Base-by-base conservation (phyloP, 1,140 invertebrate species). In the Brachionus rotundiformis region DNA sequence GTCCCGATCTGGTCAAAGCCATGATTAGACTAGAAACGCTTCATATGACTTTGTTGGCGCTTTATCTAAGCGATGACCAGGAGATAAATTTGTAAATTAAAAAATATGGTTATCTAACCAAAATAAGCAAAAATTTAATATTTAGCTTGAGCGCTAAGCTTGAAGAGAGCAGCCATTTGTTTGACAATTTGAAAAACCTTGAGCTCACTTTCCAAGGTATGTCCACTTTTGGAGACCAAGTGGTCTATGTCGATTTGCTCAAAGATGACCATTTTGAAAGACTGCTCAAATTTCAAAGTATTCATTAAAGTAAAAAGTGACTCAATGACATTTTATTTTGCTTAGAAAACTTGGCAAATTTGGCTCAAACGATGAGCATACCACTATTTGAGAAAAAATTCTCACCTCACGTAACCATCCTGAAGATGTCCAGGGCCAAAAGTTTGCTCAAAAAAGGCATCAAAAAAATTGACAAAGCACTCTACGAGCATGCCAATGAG, bases 341-440 rank as follows among this genome's bases (percentile, higher is more conserved):
- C 27, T 75, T 36, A 59, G 47, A 63, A 39, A 8, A 54, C 7
- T 25, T 79, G 47, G 76, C 36, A 31, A 39, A 79, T 59, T 4
- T 79, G 13, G 31, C 25, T 3, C 6, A 54, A 59, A 6, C 2
- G n/a, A 19, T 36, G n/a, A 31, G 31, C 7, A 19, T 79, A 19
- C 31, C 29, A 36, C 25, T 79, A 16, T 63, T 39, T 49, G 76
- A 79, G 13, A 54, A 63, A 63, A 31, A 39, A 13, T 79, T 79
- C 33, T 25, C 47, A 29, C 76, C 76, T 5, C 76, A 79, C 29
- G 6, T 79, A 13, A 79, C 76, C 36, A 11, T 79, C 16, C 16
- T 79, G 44, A 79, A 79, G 33, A 11, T 79, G 47, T 79, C 76
- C 44, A 79, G 59, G 54, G 76, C 47, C 3, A 59, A 59, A 36